Evolutionary conservation across 2,113 vertebrate species (phyloP), one percentile per base, ranked within the genome.

Genomic region (Sylvilagus bachmani): DNA sequence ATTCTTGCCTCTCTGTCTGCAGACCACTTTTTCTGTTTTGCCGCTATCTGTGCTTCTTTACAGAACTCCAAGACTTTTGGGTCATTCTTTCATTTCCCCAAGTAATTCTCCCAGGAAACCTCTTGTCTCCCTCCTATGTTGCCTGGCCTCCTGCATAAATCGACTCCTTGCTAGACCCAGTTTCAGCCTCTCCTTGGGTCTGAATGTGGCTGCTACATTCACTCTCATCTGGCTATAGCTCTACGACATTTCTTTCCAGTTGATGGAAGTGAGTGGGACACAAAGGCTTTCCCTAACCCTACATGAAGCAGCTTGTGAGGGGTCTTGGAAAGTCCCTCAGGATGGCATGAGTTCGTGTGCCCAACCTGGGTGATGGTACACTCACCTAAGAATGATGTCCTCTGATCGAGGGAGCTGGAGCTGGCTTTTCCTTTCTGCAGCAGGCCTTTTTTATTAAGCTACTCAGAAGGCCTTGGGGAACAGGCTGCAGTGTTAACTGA

Each of bases 401-500:
- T 86, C 64, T 29, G 78, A 22, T 17, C 70, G n/a, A 64, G 24
- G 77, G 62, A 74, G 71, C 71, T 81, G 33, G 64, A 64, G 29
- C 81, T 29, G 55, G 51, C 31, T 58, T 7, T 51, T 7, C 0
- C 51, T 86, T 93, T 85, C 69, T 66, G 75, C 19, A 55, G 38
- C 33, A 74, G 58, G 29, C 31, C 75, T 90, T 73, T 86, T 86
- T 95, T 87, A 94, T 96, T 70, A 85, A 38, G 69, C 53, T 94
- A 29, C 51, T 73, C 31, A 88, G 64, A 36, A 85, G 62, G 55
- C 94, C 78, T 69, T 13, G 33, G 86, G 78, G 81, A 92, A 74
- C 19, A 73, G 53, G 55, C 62, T 89, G 44, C 25, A 61, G 6
- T 53, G 64, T 0, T 1, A 64, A 78, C 24, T n/a, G 67, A 75